These are phyloP conservation scores for Hippocampus kuda DNA, from an alignment of 2,797 vertebrate species.

Conservation along the genomic window DNA sequence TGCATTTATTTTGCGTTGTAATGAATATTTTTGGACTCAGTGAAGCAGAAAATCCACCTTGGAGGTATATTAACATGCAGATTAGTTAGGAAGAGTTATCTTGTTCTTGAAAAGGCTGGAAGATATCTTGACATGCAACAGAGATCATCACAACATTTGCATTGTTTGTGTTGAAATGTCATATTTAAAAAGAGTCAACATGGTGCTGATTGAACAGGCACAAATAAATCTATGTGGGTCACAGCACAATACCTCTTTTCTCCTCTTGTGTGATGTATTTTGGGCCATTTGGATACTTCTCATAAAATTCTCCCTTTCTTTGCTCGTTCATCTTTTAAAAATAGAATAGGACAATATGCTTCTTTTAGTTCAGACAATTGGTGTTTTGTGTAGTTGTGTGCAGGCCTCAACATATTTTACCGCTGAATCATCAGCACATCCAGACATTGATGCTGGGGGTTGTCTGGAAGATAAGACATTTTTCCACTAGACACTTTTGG, in stretches of 20 bases:
- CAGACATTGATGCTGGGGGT: constrained; percentile 36
- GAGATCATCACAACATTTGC: background rate
- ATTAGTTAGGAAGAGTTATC: background rate
- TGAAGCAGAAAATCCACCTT: background rate
- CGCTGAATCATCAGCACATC: constrained; percentile 55
- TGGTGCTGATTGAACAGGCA: background rate
- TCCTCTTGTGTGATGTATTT: constrained; percentile 23
- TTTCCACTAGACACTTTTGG: constrained; percentile 20
- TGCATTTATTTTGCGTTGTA: background rate
- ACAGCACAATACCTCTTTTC: constrained; percentile 40
- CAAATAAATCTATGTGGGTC: constrained; percentile 27
- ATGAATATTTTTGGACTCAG: background rate
- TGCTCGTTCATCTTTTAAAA: constrained; percentile 35
- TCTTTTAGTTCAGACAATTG: constrained; percentile 44
- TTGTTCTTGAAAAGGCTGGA: background rate
- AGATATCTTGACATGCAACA: background rate
- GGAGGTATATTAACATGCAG: background rate
- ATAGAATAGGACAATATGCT: constrained; percentile 54
- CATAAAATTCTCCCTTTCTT: constrained; percentile 25
- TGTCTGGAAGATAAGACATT: constrained; percentile 22
- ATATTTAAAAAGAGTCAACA: background rate
- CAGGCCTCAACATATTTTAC: constrained; percentile 55
- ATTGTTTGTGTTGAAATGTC: background rate
- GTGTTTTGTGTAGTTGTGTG: constrained; percentile 43
- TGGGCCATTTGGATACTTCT: constrained; percentile 28